Base-by-base conservation (phyloP, 2,113 vertebrate species). In the Ophthalmolycus amberensis region DNA sequence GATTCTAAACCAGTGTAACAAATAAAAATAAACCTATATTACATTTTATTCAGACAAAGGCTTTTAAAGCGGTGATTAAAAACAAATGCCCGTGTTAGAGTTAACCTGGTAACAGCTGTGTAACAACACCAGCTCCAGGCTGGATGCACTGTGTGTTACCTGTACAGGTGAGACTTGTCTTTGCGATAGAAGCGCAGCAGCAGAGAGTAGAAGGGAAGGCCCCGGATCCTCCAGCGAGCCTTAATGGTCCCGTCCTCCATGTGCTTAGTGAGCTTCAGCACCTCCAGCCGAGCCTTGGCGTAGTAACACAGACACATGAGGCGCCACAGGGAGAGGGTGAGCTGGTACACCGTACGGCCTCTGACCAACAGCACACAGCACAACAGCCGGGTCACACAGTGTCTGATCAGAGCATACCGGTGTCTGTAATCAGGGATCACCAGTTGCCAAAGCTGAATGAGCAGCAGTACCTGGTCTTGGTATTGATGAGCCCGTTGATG, bases 261-360 rank as follows among this genome's bases (percentile, higher is more conserved):
- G 91, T 98, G 97, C 65, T 95, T 96, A 2, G 96, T 98, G 40
- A 98, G 93, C 82, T 96, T 97, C 73, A 98, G 93, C 60, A 98
- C 94, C 86, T 98, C 97, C 69, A 98, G 76, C 9, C 34, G 91
- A n/a, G 95, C 85, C 7, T 96, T 93, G 9, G 95, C 90, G 14
- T 96, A 97, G 90, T 96, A 98, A 37, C 94, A 95, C 82, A 95
- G 91, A 77, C 94, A 96, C 79, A 96, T 63, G 20, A 96, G 77
- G 22, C 95, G 93, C 92, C 96, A 96, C 14, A 97, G 54, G 0
- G 91, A 88, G 64, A 98, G 75, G 0, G 87, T 93, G 75, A 96
- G 18, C 68, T 94, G 94, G 88, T 98, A 97, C 68, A 76, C 9
- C 27, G 73, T 0, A 0, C 89, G 93, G 12, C 96, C 96, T 71